These are phyloP conservation scores for Heptranchias perlo DNA, from an alignment of 2,113 vertebrate species.

Conservation along the genomic window DNA sequence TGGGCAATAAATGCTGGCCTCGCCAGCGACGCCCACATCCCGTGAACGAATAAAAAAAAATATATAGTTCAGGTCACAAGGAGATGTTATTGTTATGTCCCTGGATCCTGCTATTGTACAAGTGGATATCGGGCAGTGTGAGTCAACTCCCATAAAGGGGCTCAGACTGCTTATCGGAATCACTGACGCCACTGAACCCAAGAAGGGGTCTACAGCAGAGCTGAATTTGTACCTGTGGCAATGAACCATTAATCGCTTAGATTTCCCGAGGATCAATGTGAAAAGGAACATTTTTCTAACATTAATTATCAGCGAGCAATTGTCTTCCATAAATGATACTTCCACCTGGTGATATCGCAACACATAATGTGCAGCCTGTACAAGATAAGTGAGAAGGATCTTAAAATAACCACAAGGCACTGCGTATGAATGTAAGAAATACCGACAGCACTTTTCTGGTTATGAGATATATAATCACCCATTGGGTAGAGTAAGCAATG, in stretches of 20 bases:
- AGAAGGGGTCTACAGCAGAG: background rate
- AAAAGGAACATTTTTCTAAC: background rate
- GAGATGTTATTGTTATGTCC: background rate
- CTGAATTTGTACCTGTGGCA: background rate
- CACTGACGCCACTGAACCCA: background rate
- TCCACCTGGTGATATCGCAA: background rate
- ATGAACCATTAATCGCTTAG: background rate
- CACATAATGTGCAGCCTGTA: background rate
- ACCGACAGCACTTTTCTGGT: too few species aligned
- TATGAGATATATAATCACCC: background rate
- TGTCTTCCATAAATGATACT: background rate
- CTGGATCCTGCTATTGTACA: background rate
- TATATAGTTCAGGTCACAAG: background rate
- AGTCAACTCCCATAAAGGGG: background rate
- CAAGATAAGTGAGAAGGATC: background rate
- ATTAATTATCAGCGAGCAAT: background rate
- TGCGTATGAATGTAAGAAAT: background rate
- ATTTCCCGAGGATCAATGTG: background rate
- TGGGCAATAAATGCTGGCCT: too few species aligned
- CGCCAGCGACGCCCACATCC: too few species aligned
- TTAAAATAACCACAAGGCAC: background rate
- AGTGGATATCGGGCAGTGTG: background rate
- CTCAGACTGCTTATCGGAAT: background rate
- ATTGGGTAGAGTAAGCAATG: background rate
- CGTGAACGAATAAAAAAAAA: too few species aligned